These are phyloP conservation scores for Aphaenogaster rudis DNA, from an alignment of 1,140 invertebrate genomes.

Conservation along the genomic window DNA sequence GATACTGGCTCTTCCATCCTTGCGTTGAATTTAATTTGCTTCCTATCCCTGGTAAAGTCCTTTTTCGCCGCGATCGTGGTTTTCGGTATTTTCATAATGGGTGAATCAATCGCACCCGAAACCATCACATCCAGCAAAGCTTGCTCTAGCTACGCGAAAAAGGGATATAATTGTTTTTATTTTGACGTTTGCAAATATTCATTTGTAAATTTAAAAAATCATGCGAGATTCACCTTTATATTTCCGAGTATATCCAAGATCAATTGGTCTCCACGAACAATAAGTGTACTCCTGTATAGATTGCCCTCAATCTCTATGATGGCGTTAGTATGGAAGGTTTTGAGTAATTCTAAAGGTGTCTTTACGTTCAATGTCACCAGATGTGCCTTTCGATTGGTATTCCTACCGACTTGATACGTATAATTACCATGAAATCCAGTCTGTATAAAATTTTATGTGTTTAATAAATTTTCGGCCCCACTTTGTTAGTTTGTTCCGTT, in stretches of 20 bases:
- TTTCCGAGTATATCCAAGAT: conserved; percentile 84
- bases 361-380: conserved; percentile 86
- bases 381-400: conserved; percentile 84
- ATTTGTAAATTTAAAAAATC: conserved; percentile 6
- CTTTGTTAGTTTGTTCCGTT: background rate
- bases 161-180: background rate
- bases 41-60: conserved; percentile 89
- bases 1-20: conserved; percentile 69
- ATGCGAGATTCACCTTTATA: conserved; percentile 83
- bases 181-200: background rate
- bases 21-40: conserved; percentile 85
- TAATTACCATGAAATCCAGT: conserved; percentile 86
- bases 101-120: conserved; percentile 88
- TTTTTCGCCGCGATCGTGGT: conserved; percentile 89
- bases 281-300: conserved; percentile 86
- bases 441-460: conserved; percentile 70
- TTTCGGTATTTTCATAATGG: conserved; percentile 89
- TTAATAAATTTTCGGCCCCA: background rate
- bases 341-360: conserved; percentile 87
- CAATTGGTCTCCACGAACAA: conserved; percentile 84
- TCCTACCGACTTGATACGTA: conserved; percentile 83
- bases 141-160: conserved; percentile 87
- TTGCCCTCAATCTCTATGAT: conserved; percentile 87
- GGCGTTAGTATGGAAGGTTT: conserved; percentile 85
- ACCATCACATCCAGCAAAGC: conserved; percentile 88